Evolutionary conservation across 2,797 vertebrate genomes (phyloP).

Genomic region (Chaetophractus vellerosus): DNA sequence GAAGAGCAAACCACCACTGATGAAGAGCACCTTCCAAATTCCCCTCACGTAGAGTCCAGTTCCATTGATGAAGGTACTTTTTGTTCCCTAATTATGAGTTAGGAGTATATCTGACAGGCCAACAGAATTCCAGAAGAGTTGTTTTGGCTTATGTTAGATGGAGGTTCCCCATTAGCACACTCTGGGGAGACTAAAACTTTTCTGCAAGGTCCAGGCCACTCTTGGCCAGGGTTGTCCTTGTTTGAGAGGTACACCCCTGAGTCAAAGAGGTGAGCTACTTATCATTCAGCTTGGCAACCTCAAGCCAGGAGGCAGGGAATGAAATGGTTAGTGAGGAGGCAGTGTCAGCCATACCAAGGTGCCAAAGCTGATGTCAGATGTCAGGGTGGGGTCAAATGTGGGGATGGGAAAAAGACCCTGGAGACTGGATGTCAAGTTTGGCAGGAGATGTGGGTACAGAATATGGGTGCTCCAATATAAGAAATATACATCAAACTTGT

Average conservation of each 20-base stretch:
- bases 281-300: neutral
- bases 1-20: neutral
- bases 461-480: neutral
- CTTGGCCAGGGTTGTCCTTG: neutral
- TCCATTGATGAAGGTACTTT: neutral
- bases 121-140: neutral
- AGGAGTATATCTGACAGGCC: neutral
- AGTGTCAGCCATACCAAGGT: neutral
- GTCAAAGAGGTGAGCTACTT: neutral
- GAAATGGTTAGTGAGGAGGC: neutral
- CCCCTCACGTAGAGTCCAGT: neutral
- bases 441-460: neutral
- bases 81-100: neutral
- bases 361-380: neutral
- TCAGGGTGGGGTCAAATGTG: neutral
- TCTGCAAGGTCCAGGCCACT: neutral
- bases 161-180: neutral
- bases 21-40: constrained; percentile 47
- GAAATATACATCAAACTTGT: neutral
- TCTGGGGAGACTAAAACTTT: neutral
- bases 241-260: neutral
- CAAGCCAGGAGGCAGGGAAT: neutral
- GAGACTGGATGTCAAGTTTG: neutral
- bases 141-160: neutral
- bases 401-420: neutral